Evolutionary conservation across 2,797 vertebrate genomes (phyloP), one percentile per base, ranked within the genome.

Genomic region (Tenualosa ilisha): DNA sequence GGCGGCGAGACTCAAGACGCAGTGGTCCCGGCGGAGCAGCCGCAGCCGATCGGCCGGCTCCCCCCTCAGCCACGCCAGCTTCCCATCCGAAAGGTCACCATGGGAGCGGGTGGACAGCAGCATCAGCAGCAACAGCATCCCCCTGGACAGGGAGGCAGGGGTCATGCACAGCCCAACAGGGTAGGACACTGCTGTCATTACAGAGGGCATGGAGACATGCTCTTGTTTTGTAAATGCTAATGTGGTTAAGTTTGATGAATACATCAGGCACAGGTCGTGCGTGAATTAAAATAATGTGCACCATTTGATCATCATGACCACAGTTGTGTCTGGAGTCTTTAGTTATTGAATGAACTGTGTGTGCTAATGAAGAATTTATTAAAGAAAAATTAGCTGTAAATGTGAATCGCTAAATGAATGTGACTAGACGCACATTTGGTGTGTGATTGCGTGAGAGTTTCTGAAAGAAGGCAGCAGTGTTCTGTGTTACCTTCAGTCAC

Each of bases 31-130:
- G 92, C 93, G 83, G 93, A 90, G 89, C 93, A 91, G 85, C 92
- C 93, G 84, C 96, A 94, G 91, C 91, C 89, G 89, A 91, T 89
- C 72, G 61, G 88, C 83, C 91, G 92, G 86, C 81, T 91, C 0
- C 81, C 86, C 81, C 43, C 91, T 51, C 92, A 91, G 1, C 85
- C 89, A 87, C 96, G 95, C 91, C 96, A 93, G 91, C 94, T 94
- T 82, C 90, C 96, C 85, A 92, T 96, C 85, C 95, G 97, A 93
- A 99, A 97, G 95, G 97, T 99, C 90, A 97, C 97, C 22, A 93
- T 98, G 94, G 95, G 94, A 89, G 95, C 94, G 86, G 93, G 93
- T 85, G 92, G 89, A 49, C 95, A 94, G 87, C 96, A 93, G 85
- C 94, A 94, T 87, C 96, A 94, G 86, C 94, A 85, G 90, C 89